Percentiles rank a stretch among this genome's conserved stretches.
Evolutionary conservation across 2,888 invertebrate genomes (phyloP).

Genomic region (Cephus nigrinus): DNA sequence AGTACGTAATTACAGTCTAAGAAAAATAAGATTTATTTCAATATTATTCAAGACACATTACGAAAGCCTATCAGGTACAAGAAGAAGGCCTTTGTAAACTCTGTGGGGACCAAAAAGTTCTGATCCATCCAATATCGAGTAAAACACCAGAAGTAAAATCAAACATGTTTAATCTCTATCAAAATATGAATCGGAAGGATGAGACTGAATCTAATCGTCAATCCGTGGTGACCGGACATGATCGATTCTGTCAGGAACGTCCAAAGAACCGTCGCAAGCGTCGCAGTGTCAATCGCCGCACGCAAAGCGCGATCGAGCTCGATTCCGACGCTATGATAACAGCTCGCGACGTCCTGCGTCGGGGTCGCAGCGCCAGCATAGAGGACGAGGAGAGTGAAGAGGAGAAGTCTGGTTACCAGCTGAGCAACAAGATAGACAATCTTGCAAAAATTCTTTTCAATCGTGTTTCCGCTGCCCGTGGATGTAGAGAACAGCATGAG

Average conservation of each 20-base stretch:
- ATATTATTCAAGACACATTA: not conserved
- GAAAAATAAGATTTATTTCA: not conserved
- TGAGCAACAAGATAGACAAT: slow-evolving; percentile 80
- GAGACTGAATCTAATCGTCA: slow-evolving; percentile 65
- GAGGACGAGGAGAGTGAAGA: slow-evolving; percentile 73
- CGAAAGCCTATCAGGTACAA: not conserved
- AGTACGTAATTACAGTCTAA: not conserved
- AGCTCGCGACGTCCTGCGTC: slow-evolving; percentile 54
- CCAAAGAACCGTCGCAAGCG: slow-evolving; percentile 67
- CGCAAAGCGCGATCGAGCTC: slow-evolving; percentile 62
- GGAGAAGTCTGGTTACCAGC: slow-evolving; percentile 70
- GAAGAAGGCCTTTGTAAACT: not conserved
- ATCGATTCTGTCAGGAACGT: slow-evolving; percentile 81
- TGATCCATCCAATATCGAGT: slow-evolving; percentile 1
- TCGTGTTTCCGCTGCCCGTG: slow-evolving; percentile 59
- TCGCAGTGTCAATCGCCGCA: slow-evolving; percentile 50
- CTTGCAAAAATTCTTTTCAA: slow-evolving; percentile 79
- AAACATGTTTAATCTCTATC: slow-evolving; percentile 81
- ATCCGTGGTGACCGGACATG: slow-evolving; percentile 81
- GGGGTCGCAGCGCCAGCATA: slow-evolving; percentile 74
- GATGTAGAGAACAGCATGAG: slow-evolving; percentile 52
- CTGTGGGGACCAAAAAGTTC: not conserved
- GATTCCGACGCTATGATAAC: slow-evolving; percentile 58
- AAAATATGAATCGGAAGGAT: slow-evolving; percentile 74
- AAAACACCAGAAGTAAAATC: not conserved